Conservation (phyloP, 2,113 vertebrate species). For the Spilogale gracilis region DNA sequence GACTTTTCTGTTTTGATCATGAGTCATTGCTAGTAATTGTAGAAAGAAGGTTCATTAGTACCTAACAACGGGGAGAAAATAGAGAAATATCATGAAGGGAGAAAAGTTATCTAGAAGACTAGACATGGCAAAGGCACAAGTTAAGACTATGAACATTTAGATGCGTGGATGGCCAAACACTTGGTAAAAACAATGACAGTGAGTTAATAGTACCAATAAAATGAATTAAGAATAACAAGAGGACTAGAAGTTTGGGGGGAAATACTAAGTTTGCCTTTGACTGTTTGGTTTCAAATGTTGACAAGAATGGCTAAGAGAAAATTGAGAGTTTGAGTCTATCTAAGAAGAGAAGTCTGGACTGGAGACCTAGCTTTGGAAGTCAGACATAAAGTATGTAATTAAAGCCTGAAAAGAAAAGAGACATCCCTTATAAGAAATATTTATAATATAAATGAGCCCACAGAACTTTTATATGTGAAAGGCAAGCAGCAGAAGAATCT, state of each 20-base stretch:
- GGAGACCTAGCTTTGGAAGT: neutral
- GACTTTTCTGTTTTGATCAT: slow-evolving; percentile 1
- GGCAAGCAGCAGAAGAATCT: neutral
- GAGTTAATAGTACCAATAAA: neutral
- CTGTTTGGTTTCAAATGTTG: neutral
- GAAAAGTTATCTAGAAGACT: neutral
- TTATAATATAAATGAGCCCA: neutral
- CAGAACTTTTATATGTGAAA: neutral
- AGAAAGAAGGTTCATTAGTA: neutral
- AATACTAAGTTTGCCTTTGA: neutral
- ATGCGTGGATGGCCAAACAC: neutral
- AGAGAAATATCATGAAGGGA: neutral
- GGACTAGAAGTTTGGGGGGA: neutral
- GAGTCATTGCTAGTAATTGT: neutral
- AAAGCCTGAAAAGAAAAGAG: neutral
- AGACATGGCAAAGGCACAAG: neutral
- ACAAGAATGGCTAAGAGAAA: neutral
- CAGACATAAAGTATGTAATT: neutral
- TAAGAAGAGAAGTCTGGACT: neutral
- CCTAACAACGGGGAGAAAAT: neutral
- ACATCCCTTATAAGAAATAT: neutral
- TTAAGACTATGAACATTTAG: neutral
- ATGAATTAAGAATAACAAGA: neutral
- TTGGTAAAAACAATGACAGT: neutral
- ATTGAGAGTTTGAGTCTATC: neutral